Evolutionary conservation across 2,113 vertebrate genomes (phyloP).

Genomic region (Macheiramphus alcinus): DNA sequence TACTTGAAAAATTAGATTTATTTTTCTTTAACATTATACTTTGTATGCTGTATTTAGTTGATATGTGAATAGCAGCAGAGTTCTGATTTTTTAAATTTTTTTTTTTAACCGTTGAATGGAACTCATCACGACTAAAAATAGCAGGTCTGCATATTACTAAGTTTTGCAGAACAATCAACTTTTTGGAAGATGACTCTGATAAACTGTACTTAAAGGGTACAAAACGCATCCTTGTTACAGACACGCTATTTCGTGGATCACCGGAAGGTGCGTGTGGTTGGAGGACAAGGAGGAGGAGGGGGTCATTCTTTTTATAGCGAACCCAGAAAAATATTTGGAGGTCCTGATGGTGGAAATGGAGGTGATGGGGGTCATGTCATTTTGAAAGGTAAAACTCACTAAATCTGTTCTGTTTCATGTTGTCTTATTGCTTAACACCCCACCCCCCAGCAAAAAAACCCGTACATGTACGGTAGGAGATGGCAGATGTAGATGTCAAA

Average conservation of each 20-base stretch:
- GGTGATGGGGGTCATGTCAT: slow-evolving; percentile 87
- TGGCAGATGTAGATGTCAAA: not conserved
- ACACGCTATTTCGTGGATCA: slow-evolving; percentile 87
- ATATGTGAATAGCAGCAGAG: not conserved
- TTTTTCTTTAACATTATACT: not conserved
- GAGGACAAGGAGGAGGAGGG: slow-evolving; percentile 85
- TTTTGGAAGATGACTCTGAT: not conserved
- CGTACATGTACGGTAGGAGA: not conserved
- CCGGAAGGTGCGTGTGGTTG: slow-evolving; percentile 79
- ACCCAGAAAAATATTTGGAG: slow-evolving; percentile 91
- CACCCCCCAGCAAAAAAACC: not conserved
- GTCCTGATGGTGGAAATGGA: slow-evolving; percentile 93
- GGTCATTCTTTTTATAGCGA: slow-evolving; percentile 87
- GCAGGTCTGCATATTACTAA: not conserved
- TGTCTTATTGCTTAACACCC: not conserved
- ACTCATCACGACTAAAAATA: not conserved
- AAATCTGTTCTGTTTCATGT: fast-evolving
- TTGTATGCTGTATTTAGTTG: not conserved
- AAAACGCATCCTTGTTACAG: slow-evolving; percentile 59
- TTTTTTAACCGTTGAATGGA: not conserved
- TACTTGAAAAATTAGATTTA: not conserved
- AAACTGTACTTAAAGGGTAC: not conserved
- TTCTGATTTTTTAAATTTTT: not conserved
- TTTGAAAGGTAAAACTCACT: slow-evolving; percentile 78
- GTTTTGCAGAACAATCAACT: not conserved